Conservation (phyloP, 2,888 invertebrate species). For the Sabatieria punctata region DNA sequence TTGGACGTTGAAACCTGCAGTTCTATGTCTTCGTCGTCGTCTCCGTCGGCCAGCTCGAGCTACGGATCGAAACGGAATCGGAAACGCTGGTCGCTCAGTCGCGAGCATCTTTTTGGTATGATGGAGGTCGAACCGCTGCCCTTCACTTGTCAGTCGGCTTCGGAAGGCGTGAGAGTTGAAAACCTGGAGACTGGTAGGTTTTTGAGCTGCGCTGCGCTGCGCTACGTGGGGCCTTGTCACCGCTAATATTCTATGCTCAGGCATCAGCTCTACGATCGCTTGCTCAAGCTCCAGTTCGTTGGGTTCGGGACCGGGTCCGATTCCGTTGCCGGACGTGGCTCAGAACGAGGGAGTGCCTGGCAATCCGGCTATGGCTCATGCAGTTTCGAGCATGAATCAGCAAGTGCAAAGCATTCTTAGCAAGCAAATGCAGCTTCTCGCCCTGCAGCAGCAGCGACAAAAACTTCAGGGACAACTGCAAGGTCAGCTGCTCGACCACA, state of each 20-base stretch:
- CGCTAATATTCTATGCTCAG: no score
- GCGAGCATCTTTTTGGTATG: slow-evolving; percentile 35
- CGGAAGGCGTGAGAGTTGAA: slow-evolving; percentile 75
- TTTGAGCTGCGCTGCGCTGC: no score
- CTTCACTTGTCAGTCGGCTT: slow-evolving; percentile 66
- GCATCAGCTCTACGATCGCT: neutral
- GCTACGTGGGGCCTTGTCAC: no score
- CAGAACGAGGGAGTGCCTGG: neutral
- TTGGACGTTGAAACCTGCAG: neutral
- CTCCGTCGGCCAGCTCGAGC: no score
- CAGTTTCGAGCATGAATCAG: slow-evolving; percentile 11
- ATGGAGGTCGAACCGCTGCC: slow-evolving; percentile 76
- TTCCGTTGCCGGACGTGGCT: slow-evolving; percentile 14
- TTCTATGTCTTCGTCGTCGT: neutral
- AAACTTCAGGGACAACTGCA: slow-evolving; percentile 11
- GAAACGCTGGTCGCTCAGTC: no score
- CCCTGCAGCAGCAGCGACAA: slow-evolving; percentile 19
- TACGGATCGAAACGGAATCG: no score
- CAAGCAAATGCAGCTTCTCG: slow-evolving; percentile 16
- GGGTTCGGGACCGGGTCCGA: slow-evolving; percentile 15
- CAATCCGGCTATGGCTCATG: slow-evolving; percentile 5
- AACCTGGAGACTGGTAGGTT: slow-evolving; percentile 28
- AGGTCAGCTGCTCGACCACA: slow-evolving; percentile 1
- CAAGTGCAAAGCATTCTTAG: slow-evolving; percentile 15
- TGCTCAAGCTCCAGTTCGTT: neutral